Conservation (phyloP, 1,140 invertebrate species). For the Lucilia cuprina region DNA sequence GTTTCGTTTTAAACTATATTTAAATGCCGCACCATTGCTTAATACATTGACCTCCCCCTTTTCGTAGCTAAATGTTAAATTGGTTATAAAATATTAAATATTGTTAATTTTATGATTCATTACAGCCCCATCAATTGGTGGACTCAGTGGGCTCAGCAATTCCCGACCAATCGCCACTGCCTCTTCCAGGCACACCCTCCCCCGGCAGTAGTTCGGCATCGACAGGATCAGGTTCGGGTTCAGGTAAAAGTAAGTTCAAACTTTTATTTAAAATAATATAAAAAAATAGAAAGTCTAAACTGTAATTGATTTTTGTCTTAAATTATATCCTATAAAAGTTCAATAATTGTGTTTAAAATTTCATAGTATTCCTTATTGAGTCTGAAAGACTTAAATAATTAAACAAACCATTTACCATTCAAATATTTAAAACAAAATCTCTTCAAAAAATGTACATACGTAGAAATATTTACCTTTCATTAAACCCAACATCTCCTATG, state of each 20-base stretch:
- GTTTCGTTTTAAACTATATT: neutral
- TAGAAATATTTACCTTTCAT: no score
- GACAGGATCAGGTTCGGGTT: constrained; percentile 60
- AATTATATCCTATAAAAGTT: no score
- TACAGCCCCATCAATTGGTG: constrained; percentile 63
- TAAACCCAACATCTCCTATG: no score
- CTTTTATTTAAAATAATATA: no score
- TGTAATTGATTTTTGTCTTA: no score
- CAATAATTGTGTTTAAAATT: no score
- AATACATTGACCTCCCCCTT: neutral
- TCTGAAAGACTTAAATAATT: no score
- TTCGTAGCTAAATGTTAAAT: neutral
- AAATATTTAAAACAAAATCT: no score
- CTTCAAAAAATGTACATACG: no score
- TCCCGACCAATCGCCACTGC: constrained; percentile 63
- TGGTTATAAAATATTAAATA: constrained; percentile 3
- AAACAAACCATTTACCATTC: no score
- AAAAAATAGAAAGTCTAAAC: no score
- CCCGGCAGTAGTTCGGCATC: constrained; percentile 63
- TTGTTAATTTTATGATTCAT: constrained; percentile 37
- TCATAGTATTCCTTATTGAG: no score
- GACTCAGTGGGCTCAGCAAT: constrained; percentile 62
- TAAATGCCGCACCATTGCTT: constrained; percentile 19
- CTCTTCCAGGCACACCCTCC: constrained; percentile 63
- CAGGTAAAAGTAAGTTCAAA: constrained; percentile 56